Base-by-base conservation (phyloP, 2,797 vertebrate genomes). In the Hippopotamyrus pictus region DNA sequence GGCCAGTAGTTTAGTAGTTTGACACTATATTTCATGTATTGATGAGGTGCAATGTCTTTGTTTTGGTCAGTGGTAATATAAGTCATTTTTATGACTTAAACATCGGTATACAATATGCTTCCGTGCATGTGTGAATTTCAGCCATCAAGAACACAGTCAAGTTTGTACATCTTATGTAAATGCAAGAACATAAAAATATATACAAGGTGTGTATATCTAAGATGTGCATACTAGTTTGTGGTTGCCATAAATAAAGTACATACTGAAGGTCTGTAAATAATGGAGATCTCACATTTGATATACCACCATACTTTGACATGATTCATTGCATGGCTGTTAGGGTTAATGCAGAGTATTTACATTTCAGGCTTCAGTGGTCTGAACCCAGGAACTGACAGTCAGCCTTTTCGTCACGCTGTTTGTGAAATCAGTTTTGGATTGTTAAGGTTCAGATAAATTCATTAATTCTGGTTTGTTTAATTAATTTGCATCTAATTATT, bases 31-130 rank as follows among this genome's bases (percentile, higher is more conserved):
- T 69, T 19, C 22, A 33, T 59, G 50, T 7, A 76, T 14, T 88
- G 69, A 90, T 88, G 87, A 51, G 89, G 62, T 89, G 73, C 2
- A 29, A 88, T 65, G 69, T 79, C 79, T 83, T 82, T 37, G 82
- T 82, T 17, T 87, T 65, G 33, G 19, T 82, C 9, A 25, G 86
- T n/a, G 37, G 29, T 54, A 87, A 82, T 44, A 82, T 90, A 88
- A 44, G 88, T 65, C 8, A 88, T 82, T 69, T 89, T 90, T 73
- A 90, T 88, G 89, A 90, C 48, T 88, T 88, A 86, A 89, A 90
- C 89, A 91, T 73, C 50, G 37, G 59, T 88, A 65, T 14, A 88
- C n/a, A 65, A 69, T 69, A 5, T 25, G 57, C 29, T 86, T 44
- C 37, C 17, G 41, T 87, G 22, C 37, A 50, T 37, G 33, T 50